Evolutionary conservation across 2,113 vertebrate species (phyloP).

Genomic region (Engraulis encrasicolus): DNA sequence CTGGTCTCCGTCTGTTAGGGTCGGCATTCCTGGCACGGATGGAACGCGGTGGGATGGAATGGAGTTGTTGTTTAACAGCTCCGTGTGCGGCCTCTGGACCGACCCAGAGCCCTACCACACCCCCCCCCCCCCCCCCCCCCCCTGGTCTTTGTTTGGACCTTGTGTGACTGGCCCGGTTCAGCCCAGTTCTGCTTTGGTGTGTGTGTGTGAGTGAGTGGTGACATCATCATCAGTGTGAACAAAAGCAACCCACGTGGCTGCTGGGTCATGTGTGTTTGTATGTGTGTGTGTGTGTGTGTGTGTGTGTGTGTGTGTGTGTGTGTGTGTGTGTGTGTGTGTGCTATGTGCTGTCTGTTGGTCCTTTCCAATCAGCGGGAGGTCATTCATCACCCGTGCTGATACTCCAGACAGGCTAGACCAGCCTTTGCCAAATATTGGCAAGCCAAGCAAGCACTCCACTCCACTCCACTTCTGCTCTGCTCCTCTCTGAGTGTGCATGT

Average conservation of each 20-base stretch:
- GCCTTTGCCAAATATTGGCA: constrained; percentile 39
- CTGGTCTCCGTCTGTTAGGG: too few species aligned
- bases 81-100: constrained; percentile 60
- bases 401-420: constrained; percentile 54
- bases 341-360: constrained; percentile 57
- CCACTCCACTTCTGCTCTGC: too few species aligned
- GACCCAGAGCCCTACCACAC: too few species aligned
- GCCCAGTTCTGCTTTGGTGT: too few species aligned
- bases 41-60: constrained; percentile 56
- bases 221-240: constrained; percentile 51
- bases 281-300: too few species aligned
- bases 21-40: constrained; percentile 57
- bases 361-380: constrained; percentile 63
- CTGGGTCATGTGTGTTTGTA: too few species aligned
- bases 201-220: constrained; percentile 46
- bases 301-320: too few species aligned
- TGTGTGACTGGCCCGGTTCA: constrained; percentile 12
- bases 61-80: constrained; percentile 63
- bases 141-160: too few species aligned
- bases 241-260: constrained; percentile 62
- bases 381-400: constrained; percentile 60
- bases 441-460: too few species aligned
- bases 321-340: too few species aligned
- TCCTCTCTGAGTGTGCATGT: too few species aligned
- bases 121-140: too few species aligned